phyloP scores from a whole-genome alignment of 2,888 invertebrate genomes.

The Eurytoma adleriae region DNA sequence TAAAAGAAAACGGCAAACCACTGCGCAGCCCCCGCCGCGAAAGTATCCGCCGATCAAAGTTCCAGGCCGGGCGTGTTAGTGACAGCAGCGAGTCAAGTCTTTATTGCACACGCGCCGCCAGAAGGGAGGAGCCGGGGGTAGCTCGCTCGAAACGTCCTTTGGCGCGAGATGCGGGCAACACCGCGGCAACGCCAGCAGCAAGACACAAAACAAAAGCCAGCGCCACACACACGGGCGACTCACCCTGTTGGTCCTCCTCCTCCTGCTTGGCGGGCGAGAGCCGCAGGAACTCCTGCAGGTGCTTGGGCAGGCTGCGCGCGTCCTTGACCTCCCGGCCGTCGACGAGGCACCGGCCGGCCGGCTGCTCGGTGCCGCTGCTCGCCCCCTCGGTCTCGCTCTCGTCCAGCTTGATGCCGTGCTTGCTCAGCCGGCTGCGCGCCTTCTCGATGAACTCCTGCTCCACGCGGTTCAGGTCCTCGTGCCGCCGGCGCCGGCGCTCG shows the following conservation, averaged over 20 bases:
- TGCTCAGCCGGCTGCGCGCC: slow-evolving; percentile 84
- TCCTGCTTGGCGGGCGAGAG: slow-evolving; percentile 77
- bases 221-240: slow-evolving; percentile 71
- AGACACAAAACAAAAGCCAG: slow-evolving; percentile 55
- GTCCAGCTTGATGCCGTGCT: slow-evolving; percentile 82
- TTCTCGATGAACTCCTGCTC: slow-evolving; percentile 88
- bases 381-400: slow-evolving; percentile 73
- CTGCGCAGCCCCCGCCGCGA: background rate
- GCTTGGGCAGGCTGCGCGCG: slow-evolving; percentile 83
- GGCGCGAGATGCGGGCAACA: slow-evolving; percentile 13
- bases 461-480: slow-evolving; percentile 76
- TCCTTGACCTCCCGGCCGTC: slow-evolving; percentile 82
- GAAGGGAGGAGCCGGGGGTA: background rate
- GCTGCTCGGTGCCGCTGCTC: slow-evolving; percentile 55
- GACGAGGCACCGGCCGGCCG: slow-evolving; percentile 76
- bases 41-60: slow-evolving; percentile 4
- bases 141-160: background rate
- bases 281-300: slow-evolving; percentile 87
- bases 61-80: slow-evolving; percentile 25
- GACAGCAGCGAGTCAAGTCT: slow-evolving; percentile 12
- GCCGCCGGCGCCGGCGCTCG: background rate
- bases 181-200: background rate
- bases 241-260: slow-evolving; percentile 73
- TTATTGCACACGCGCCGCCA: slow-evolving; percentile 12
- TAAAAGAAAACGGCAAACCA: slow-evolving; percentile 25